Percentiles rank a stretch among this genome's conserved stretches.
phyloP scores from a whole-genome alignment of 2,113 vertebrate genomes.

The Podarcis cretensis region DNA sequence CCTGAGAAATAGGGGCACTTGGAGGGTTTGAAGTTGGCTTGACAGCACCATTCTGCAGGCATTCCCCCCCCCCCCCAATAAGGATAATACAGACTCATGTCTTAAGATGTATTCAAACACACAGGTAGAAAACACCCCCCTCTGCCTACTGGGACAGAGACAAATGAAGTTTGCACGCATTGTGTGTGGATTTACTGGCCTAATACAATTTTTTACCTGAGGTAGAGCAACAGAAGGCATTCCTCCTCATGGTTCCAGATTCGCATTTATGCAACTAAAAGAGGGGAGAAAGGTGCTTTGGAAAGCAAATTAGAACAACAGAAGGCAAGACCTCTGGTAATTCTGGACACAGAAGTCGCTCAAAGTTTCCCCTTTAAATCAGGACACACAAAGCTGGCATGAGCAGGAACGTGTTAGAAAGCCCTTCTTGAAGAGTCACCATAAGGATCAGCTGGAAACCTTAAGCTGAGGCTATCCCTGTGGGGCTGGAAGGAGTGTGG shows the following conservation, averaged over 20 bases:
- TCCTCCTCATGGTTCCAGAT: not conserved
- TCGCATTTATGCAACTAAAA: not conserved
- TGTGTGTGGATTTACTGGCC: not conserved
- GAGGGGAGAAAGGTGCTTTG: not conserved
- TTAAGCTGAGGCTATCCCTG: not conserved
- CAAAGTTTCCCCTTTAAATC: not conserved
- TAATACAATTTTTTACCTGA: not conserved
- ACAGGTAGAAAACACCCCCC: not conserved
- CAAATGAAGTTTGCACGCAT: not conserved
- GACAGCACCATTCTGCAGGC: not conserved
- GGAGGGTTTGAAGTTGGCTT: too few relatives aligned
- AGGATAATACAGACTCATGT: not conserved
- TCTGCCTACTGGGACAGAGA: not conserved
- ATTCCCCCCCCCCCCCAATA: not conserved
- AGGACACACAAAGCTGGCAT: not conserved
- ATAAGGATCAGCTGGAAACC: not conserved
- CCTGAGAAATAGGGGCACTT: too few relatives aligned
- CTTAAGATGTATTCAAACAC: not conserved
- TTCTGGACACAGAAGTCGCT: not conserved
- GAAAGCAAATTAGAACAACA: not conserved
- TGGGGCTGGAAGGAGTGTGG: not conserved
- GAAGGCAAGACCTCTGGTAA: not conserved
- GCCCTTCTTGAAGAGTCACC: not conserved
- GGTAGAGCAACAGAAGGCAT: not conserved
- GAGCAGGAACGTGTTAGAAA: not conserved